phyloP scores from a whole-genome alignment of 1,140 invertebrate genomes.

The Dreissena rostriformis region DNA sequence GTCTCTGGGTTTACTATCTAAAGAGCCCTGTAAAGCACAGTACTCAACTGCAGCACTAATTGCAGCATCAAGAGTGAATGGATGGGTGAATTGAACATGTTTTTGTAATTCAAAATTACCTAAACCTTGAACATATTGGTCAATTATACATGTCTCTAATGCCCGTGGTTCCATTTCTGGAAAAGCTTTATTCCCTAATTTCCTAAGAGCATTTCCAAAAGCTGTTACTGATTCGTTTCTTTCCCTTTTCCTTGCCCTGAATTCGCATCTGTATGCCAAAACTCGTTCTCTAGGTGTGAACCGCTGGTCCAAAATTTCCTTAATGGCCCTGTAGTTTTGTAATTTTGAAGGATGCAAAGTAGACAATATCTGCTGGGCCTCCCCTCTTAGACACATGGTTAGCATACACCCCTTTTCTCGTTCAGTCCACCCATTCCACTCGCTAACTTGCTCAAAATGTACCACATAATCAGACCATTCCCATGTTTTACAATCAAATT shows the following conservation, averaged over 20 bases:
- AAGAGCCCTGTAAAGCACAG: slow-evolving; percentile 15
- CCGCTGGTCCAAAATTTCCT: slow-evolving; percentile 18
- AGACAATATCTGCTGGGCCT: slow-evolving; percentile 36
- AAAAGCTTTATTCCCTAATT: slow-evolving; percentile 39
- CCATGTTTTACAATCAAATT: slow-evolving; percentile 41
- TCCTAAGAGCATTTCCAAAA: slow-evolving; percentile 44
- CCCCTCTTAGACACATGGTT: slow-evolving; percentile 38
- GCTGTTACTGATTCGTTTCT: slow-evolving; percentile 26
- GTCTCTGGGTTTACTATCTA: not conserved
- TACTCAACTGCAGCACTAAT: slow-evolving; percentile 33
- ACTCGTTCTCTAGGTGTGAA: slow-evolving; percentile 38
- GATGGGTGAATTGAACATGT: slow-evolving; percentile 31
- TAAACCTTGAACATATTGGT: slow-evolving; percentile 19
- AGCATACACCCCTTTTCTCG: slow-evolving; percentile 40
- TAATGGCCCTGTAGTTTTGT: slow-evolving; percentile 13
- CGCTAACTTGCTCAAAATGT: slow-evolving; percentile 53
- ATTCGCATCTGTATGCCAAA: slow-evolving; percentile 37
- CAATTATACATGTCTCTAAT: slow-evolving; percentile 30
- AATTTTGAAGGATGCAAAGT: slow-evolving; percentile 17
- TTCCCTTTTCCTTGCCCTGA: slow-evolving; percentile 21
- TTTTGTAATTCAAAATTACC: slow-evolving; percentile 40
- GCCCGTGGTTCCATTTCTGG: slow-evolving; percentile 11
- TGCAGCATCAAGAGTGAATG: slow-evolving; percentile 23
- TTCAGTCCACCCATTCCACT: slow-evolving; percentile 48
- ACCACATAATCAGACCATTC: slow-evolving; percentile 56